Conservation (phyloP, 2,888 invertebrate species). For the Smittia aterrima region DNA sequence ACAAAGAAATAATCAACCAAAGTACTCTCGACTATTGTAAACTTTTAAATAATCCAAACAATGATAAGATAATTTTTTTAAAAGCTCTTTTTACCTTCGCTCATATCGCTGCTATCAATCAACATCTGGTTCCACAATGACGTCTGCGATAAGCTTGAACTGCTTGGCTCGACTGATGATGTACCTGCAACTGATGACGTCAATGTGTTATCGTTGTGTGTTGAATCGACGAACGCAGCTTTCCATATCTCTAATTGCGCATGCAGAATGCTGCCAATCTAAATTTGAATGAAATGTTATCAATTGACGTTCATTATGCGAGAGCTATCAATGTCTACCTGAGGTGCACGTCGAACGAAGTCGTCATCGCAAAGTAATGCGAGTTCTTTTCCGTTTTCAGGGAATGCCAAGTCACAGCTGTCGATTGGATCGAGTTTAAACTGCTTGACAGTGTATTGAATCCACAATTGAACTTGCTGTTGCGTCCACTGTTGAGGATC, state of each 20-base stretch:
- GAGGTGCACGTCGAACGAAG: constrained; percentile 77
- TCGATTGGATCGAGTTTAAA: constrained; percentile 71
- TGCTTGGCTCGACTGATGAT: constrained; percentile 45
- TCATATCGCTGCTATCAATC: constrained; percentile 51
- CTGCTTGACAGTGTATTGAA: constrained; percentile 81
- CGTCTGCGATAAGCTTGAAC: constrained; percentile 52
- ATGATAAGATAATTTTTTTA: not conserved
- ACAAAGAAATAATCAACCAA: not conserved
- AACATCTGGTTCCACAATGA: constrained; percentile 56
- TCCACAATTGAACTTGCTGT: constrained; percentile 84
- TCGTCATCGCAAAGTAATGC: constrained; percentile 79
- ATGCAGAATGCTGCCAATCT: constrained; percentile 82
- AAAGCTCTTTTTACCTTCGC: constrained; percentile 48
- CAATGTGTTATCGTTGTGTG: constrained; percentile 49
- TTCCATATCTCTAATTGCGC: constrained; percentile 92
- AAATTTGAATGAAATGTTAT: constrained; percentile 46
- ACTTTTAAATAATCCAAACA: not conserved
- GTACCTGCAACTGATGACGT: constrained; percentile 50
- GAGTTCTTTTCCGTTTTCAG: constrained; percentile 75
- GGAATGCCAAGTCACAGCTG: constrained; percentile 73
- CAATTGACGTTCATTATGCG: constrained; percentile 16
- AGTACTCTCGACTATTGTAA: not conserved
- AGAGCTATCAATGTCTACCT: no score
- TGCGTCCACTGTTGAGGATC: constrained; percentile 87
- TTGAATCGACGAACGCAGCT: constrained; percentile 66